Evolutionary conservation across 1,140 invertebrate species (phyloP), one percentile per base, ranked within the genome.

Genomic region (Drosophila aff.): DNA sequence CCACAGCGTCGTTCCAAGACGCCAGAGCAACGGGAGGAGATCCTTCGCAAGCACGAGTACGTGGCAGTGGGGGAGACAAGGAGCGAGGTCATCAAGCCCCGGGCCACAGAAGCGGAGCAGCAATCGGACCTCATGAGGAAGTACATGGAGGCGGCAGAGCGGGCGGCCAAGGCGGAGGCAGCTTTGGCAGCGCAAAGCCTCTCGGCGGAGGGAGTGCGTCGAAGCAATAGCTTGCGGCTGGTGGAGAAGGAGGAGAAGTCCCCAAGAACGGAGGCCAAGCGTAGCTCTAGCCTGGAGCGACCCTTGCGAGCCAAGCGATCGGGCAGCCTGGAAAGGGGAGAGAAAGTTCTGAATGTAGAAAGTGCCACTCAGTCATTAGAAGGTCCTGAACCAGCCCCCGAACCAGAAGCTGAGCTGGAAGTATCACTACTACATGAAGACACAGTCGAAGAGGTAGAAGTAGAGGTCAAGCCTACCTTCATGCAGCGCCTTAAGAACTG

Each of bases 1-100:
- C 91, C 91, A 1, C 80, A 91, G 41, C 52, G 91, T 11, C 85
- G 91, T 46, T 92, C 91, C 13, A 92, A 82, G 67, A 92, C 91
- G 0, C 91, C 91, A 0, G 91, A 92, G 36, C 89, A 90, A 18
- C 66, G 84, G 6, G 62, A 66, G 15, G 59, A 72, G 46, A 38
- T 71, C 43, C 63, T 50, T 6, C 83, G 68, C 15, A 83, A 83
- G 33, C 49, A 57, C 7, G 61, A 91, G 33, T 90, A 90, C 18
- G 72, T 90, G 16, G 75, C 67, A 15, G 76, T 90, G 26, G 85
- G 85, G 1, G 85, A 90, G 46, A 53, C 75, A 2, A 43, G 36
- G 9, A 41, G 15, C 11, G 57, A 58, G 7, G 36, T 38, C 0
- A 11, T 64, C 1, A 79, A 62, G 4, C 15, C 41, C 0, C 62